A percentile compares a stretch with the other conserved stretches of the same genome.
These are phyloP conservation scores for Cephus sareptanus DNA, from an alignment of 2,888 invertebrate genomes.

Conservation along the genomic window DNA sequence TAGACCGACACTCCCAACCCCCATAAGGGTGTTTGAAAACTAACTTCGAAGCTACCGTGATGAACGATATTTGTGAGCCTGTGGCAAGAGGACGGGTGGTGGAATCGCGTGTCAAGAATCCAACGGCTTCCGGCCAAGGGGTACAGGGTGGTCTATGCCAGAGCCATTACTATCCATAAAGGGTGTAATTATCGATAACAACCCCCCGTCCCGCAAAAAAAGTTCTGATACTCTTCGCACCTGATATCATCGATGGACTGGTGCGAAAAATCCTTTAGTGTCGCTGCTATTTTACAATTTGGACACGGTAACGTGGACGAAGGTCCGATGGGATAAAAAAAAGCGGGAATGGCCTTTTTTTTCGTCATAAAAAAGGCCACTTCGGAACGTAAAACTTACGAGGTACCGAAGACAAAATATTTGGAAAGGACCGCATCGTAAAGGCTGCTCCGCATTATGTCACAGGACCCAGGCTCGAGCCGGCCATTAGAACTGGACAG, in stretches of 20 bases:
- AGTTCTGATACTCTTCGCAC: conserved; percentile 15
- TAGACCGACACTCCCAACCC: too few species aligned
- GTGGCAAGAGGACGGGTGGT: conserved; percentile 60
- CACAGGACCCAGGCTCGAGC: background rate
- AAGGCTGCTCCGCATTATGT: background rate
- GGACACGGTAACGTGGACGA: conserved; percentile 11
- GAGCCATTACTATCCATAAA: conserved; percentile 44
- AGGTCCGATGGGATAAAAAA: background rate
- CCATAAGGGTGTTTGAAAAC: conserved; percentile 5
- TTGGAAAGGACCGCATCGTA: conserved; percentile 4
- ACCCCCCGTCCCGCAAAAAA: background rate
- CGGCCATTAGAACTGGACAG: background rate
- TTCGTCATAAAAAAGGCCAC: background rate
- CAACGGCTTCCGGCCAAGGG: conserved; percentile 19
- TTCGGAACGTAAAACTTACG: background rate
- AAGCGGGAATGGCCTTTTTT: too few species aligned
- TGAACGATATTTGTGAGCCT: conserved; percentile 70
- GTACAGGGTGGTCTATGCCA: conserved; percentile 30
- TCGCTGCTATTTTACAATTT: conserved; percentile 26
- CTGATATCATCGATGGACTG: conserved; percentile 11
- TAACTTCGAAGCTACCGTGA: conserved; percentile 71
- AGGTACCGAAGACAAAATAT: background rate
- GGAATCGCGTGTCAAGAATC: conserved; percentile 42
- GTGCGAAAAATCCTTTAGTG: background rate
- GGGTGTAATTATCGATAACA: conserved; percentile 48